Base-by-base conservation (phyloP, 2,113 vertebrate genomes). In the Pleuronectes platessa region DNA sequence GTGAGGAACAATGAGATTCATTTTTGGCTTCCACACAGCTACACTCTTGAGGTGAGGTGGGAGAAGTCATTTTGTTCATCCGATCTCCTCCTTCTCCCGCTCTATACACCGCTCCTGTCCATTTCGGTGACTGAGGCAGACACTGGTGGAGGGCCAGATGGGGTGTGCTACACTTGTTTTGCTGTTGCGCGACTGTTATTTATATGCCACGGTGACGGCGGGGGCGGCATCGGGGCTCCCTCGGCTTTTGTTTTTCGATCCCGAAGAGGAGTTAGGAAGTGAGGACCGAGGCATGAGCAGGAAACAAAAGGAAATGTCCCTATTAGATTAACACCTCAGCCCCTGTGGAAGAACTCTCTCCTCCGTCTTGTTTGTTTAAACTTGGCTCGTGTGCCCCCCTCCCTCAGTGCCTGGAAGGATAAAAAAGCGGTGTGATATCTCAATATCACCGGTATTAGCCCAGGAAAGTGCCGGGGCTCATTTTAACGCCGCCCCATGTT, bases 81-180 rank as follows among this genome's bases (percentile, higher is more conserved):
- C 61, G 64, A 76, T 75, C 60, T 58, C 18, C 71, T 35, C 70
- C 79, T 49, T 70, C 74, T 63, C 68, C 67, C 35, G 42, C 7
- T 53, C 42, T 14, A 37, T 51, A 21, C 49, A 13, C 63, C 21
- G 35, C 79, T 40, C 61, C 73, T 80, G 71, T 45, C 72, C 47
- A 51, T 83, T 70, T 82, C 72, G 84, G 78, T 67, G 67, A 81
- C 74, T 63, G 81, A 86, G 74, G 79, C 87, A 84, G 85, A 87
- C 78, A 78, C 76, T 31, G 42, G 79, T 49, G 78, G 68, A 76
- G 74, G 79, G 88, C 88, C 93, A 94, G 89, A 93, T 94, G 92
- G 91, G 86, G 85, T 69, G 70, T 78, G 89, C 89, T 93, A 90
- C 91, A 91, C 90, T 91, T 92, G 90, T 91, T 91, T 89, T 69